Evolutionary conservation across 1,140 invertebrate species (phyloP).

Genomic region (Pantala flavescens): DNA sequence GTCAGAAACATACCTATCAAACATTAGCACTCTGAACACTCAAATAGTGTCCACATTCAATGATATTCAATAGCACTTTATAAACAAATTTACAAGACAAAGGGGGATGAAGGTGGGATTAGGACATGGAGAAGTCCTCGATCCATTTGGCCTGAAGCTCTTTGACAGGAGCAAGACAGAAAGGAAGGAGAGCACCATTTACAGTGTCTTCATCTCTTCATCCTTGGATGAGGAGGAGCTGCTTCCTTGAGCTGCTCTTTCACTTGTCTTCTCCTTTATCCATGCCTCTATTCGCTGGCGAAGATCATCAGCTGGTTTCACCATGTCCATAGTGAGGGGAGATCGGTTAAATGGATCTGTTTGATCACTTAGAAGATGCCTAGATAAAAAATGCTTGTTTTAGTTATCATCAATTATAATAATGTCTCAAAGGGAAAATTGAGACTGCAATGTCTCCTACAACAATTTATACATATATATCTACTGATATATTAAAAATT

Average conservation of each 20-base stretch:
- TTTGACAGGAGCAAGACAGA: background rate
- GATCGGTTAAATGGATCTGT: slow-evolving; percentile 91
- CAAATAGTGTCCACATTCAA: background rate
- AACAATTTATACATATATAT: slow-evolving; percentile 15
- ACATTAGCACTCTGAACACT: background rate
- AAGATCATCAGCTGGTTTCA: slow-evolving; percentile 68
- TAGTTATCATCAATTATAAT: background rate
- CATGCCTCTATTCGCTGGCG: slow-evolving; percentile 69
- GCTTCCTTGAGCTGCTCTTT: slow-evolving; percentile 18
- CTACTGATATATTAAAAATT: slow-evolving; percentile 12
- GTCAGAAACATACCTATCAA: background rate
- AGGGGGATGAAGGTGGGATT: background rate
- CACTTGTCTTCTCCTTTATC: slow-evolving; percentile 51
- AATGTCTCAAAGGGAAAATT: too few species aligned
- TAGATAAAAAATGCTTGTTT: slow-evolving; percentile 31
- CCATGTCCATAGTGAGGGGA: slow-evolving; percentile 86
- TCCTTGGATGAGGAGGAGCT: background rate
- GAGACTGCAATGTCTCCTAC: too few species aligned
- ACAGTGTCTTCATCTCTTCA: background rate
- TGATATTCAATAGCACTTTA: background rate
- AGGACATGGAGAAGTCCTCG: background rate
- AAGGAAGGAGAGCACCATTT: too few species aligned
- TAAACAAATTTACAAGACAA: background rate
- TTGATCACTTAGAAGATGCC: slow-evolving; percentile 84
- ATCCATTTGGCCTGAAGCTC: slow-evolving; percentile 3